Percentiles rank a stretch among this genome's conserved stretches.
phyloP scores from a whole-genome alignment of 2,113 vertebrate genomes.

The Otocyon megalotis region DNA sequence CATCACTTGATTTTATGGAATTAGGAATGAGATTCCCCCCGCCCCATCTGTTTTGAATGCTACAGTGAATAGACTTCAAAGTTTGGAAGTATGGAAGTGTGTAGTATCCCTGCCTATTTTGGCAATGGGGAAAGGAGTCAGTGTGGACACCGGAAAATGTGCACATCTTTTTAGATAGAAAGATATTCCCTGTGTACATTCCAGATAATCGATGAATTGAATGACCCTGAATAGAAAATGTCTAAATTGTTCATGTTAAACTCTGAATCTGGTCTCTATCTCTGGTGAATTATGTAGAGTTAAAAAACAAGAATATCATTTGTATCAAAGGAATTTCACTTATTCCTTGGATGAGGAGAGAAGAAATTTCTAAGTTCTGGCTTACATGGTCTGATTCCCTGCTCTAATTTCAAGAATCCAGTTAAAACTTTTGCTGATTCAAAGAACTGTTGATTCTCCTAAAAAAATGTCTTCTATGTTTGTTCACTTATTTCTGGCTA shows the following conservation, averaged over 20 bases:
- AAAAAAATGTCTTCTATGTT: not conserved
- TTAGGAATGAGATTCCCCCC: not conserved
- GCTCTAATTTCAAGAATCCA: not conserved
- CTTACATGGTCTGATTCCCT: not conserved
- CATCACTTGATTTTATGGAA: not conserved
- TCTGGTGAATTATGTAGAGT: not conserved
- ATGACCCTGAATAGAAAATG: not conserved
- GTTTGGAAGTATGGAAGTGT: not conserved
- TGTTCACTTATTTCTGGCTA: not conserved
- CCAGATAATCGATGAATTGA: not conserved
- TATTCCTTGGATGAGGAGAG: not conserved
- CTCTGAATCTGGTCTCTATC: not conserved
- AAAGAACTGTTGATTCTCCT: not conserved
- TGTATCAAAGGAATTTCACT: not conserved
- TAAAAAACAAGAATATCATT: not conserved
- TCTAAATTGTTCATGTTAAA: not conserved
- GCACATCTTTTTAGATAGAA: not conserved
- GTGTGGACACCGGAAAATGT: not conserved
- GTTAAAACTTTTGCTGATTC: not conserved
- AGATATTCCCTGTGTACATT: not conserved
- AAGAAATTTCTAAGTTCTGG: not conserved
- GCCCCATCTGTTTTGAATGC: not conserved
- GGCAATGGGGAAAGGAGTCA: not conserved
- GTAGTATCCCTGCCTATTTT: not conserved
- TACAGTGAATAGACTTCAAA: not conserved